These are phyloP conservation scores for Actinia tenebrosa DNA, from an alignment of 64 coral and sea anemone genomes.

Conservation along the genomic window DNA sequence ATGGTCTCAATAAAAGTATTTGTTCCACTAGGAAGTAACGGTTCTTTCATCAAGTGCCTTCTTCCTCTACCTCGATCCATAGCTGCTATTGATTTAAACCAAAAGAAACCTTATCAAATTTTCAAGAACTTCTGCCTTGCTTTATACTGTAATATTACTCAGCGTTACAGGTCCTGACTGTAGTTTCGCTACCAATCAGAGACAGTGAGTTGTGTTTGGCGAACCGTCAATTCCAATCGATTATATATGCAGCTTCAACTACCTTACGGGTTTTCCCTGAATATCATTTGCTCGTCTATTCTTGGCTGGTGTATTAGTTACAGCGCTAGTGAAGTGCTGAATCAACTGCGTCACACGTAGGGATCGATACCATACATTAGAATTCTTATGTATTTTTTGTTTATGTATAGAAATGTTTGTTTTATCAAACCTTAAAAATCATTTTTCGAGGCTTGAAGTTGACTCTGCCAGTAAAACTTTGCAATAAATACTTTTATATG, in stretches of 20 bases:
- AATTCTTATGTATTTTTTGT: neutral
- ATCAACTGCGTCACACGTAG: neutral
- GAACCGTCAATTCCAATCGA: neutral
- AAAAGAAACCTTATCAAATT: neutral
- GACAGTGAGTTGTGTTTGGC: neutral
- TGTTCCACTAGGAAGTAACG: constrained; percentile 15
- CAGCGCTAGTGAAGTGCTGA: constrained; percentile 9
- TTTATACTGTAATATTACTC: neutral
- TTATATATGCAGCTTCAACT: constrained; percentile 14
- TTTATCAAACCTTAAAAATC: neutral
- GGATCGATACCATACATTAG: constrained; percentile 2
- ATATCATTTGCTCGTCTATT: neutral
- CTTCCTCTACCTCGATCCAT: constrained; percentile 2
- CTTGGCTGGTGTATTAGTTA: constrained; percentile 3
- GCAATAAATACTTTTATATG: neutral
- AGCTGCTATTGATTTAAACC: neutral
- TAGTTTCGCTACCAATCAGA: neutral
- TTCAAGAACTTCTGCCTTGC: neutral
- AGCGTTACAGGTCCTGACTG: neutral
- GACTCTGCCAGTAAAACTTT: neutral
- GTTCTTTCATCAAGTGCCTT: constrained; percentile 9
- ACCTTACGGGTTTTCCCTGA: neutral
- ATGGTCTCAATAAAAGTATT: neutral
- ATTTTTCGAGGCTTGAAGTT: neutral
- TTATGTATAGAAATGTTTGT: neutral